Conservation (phyloP, 2,797 vertebrate genomes). For the Anniella stebbinsi region DNA sequence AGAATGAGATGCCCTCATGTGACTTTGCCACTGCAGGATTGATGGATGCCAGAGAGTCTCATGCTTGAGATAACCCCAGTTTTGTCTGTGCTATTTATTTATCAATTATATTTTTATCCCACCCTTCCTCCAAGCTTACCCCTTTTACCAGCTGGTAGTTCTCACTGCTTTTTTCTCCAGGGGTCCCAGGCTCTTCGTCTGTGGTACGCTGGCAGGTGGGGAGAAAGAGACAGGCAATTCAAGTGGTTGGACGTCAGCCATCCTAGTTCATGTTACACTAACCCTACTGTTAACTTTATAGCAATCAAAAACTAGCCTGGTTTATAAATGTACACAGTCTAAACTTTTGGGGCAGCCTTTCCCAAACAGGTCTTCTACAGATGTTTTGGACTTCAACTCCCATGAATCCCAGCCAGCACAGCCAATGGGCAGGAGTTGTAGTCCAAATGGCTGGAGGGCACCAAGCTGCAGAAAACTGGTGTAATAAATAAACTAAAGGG, state of each 20-base stretch:
- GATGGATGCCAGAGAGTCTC: background rate
- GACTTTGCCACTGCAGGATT: background rate
- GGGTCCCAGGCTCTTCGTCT: constrained; percentile 76
- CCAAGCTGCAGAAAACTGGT: background rate
- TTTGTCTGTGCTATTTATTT: background rate
- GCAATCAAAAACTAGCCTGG: background rate
- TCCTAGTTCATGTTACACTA: background rate
- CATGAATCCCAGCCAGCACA: no score
- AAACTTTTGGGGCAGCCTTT: background rate
- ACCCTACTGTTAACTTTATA: background rate
- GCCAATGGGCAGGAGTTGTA: background rate
- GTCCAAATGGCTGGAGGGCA: background rate
- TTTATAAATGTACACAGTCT: background rate
- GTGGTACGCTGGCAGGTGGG: constrained; percentile 68
- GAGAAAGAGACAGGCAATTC: background rate
- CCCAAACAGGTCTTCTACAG: background rate
- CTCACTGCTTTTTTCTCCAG: constrained; percentile 90
- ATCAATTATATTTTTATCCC: no score
- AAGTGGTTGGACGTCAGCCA: background rate
- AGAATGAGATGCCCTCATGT: background rate
- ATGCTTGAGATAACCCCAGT: background rate
- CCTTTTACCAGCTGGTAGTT: constrained; percentile 96
- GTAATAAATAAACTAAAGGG: background rate
- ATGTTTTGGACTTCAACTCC: no score
- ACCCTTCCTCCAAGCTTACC: constrained; percentile 74